Conservation (phyloP, 2,113 vertebrate species). For the Zapus hudsonius region DNA sequence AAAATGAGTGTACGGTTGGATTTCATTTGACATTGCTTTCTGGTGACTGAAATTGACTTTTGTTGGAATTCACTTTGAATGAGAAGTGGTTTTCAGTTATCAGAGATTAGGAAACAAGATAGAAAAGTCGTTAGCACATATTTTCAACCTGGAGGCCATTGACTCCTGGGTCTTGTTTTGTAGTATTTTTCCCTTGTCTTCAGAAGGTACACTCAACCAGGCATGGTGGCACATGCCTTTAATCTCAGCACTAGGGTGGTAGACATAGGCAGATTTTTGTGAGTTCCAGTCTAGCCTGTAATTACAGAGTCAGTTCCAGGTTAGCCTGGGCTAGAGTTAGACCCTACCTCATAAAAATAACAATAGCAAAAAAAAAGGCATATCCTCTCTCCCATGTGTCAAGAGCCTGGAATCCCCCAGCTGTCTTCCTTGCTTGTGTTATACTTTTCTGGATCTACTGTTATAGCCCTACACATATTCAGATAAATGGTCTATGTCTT, state of each 20-base stretch:
- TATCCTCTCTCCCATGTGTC: neutral
- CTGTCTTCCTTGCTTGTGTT: neutral
- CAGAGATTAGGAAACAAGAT: neutral
- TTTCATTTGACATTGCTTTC: neutral
- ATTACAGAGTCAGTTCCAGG: no score
- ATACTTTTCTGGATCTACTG: neutral
- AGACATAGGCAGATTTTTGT: no score
- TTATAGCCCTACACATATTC: neutral
- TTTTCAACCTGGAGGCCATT: no score
- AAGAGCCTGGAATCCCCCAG: neutral
- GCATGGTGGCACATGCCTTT: no score
- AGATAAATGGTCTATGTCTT: neutral
- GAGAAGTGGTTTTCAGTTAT: neutral
- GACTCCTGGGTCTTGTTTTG: neutral
- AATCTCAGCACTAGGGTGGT: no score
- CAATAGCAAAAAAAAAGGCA: neutral
- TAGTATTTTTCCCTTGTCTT: neutral
- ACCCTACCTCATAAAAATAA: no score
- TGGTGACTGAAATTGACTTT: neutral
- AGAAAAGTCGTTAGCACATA: neutral
- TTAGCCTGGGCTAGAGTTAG: no score
- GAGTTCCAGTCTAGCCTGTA: no score
- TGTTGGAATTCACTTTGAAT: neutral
- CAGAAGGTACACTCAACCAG: neutral
- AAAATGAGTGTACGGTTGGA: neutral